Percentiles rank a stretch among this genome's conserved stretches.
These are phyloP conservation scores for Silurus lanzhouensis DNA, from an alignment of 2,797 vertebrate genomes.

Conservation along the genomic window DNA sequence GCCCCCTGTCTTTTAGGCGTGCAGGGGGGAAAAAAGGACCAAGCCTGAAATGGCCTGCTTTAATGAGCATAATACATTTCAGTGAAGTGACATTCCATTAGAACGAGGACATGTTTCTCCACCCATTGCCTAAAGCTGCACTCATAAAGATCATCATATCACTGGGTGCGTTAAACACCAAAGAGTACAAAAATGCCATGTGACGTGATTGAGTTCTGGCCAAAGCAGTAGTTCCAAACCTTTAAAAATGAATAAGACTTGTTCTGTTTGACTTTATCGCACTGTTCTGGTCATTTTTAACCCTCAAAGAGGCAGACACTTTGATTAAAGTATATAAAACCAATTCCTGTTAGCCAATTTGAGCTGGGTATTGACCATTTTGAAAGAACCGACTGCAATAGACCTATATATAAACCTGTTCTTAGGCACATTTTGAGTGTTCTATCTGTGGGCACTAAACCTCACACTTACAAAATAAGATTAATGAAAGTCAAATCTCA, in stretches of 20 bases:
- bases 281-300: not conserved
- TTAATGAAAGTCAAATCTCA: not conserved
- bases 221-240: not conserved
- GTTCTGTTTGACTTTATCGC: conserved; percentile 8
- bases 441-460: not conserved
- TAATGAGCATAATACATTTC: conserved; percentile 35
- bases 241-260: conserved; percentile 8
- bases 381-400: not conserved
- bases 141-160: conserved; percentile 16
- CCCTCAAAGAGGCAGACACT: not conserved
- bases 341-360: not conserved
- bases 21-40: not conserved
- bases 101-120: conserved; percentile 27
- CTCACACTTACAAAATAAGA: not conserved
- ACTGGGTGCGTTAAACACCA: conserved; percentile 1
- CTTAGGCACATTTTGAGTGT: not conserved
- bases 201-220: too few species aligned
- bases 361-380: not conserved
- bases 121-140: conserved; percentile 9
- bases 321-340: not conserved
- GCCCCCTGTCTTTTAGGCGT: not conserved
- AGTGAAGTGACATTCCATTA: conserved; percentile 34
- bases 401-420: not conserved
- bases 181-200: conserved; percentile 17
- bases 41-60: not conserved